phyloP scores from a whole-genome alignment of 2,797 vertebrate genomes.

The Pteronotus mesoamericanus region DNA sequence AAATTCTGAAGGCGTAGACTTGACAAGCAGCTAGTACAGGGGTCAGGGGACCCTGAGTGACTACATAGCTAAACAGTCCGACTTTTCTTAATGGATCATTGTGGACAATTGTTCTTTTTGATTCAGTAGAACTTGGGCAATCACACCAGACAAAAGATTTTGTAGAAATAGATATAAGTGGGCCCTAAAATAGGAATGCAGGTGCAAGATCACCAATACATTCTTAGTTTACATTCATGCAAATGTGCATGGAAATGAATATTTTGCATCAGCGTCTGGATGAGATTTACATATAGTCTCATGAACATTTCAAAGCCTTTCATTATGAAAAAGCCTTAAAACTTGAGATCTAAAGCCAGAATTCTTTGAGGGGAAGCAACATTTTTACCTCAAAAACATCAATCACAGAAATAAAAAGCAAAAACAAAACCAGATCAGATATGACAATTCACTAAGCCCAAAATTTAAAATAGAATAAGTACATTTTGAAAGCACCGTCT shows the following conservation, averaged over 20 bases:
- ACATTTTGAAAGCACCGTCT: conserved; percentile 3
- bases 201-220: conserved; percentile 65
- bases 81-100: conserved; percentile 9
- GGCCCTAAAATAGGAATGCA: conserved; percentile 64
- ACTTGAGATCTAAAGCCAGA: conserved; percentile 50
- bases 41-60: neutral
- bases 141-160: conserved; percentile 52
- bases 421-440: conserved; percentile 25
- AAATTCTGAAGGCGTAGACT: conserved; percentile 6
- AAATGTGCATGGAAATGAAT: conserved; percentile 57
- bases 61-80: neutral
- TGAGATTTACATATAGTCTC: conserved; percentile 60
- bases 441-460: conserved; percentile 18
- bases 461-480: conserved; percentile 39
- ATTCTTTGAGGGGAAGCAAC: conserved; percentile 1
- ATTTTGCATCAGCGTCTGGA: conserved; percentile 53
- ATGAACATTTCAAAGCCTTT: conserved; percentile 72
- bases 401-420: conserved; percentile 32
- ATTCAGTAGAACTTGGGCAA: conserved; percentile 57
- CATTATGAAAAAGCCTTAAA: conserved; percentile 48
- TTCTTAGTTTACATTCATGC: conserved; percentile 44
- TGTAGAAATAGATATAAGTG: conserved; percentile 57
- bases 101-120: conserved; percentile 54
- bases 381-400: conserved; percentile 55
- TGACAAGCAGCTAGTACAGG: neutral